Evolutionary conservation across 2,797 vertebrate genomes (phyloP), one percentile per base, ranked within the genome.

Genomic region (Glossophaga mutica): DNA sequence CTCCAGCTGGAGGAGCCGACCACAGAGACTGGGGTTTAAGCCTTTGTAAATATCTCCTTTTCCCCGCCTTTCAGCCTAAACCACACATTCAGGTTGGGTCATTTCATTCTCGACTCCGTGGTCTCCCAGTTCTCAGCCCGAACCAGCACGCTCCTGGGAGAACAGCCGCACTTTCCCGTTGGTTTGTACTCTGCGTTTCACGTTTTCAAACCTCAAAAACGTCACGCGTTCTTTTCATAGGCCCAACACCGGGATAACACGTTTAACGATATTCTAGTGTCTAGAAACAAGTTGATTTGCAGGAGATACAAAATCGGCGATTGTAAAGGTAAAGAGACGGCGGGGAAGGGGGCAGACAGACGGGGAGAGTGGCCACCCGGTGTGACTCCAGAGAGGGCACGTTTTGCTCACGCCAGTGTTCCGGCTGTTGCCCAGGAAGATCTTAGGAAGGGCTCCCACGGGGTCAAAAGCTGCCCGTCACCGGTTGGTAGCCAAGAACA

Each of bases 1-100:
- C 96, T 70, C 88, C 85, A 90, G 73, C 67, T 93, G 68, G 92
- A 90, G 81, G 76, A 90, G 34, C 57, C 92, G 57, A 82, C 81
- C 59, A 78, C 82, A 68, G 26, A 96, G 78, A 95, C 44, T 68
- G 12, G 90, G 68, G n/a, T 87, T 87, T 91, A 86, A 55, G 44
- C 85, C 67, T 93, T 68, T 83, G 70, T 90, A 67, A 50, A 44
- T 2, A 4, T 62, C 77, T 34, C 24, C 57, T 89, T 68, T 71
- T 22, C 44, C 19, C 12, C 18, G 3, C 6, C 71, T 79, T 73
- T 39, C 88, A 92, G 93, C 92, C 32, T 29, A 87, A 95, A 73
- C 70, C 92, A 57, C 76, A 34, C 46, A 68, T 93, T 84, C 83
- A 87, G 52, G 81, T 55, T 87, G 81, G 91, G 74, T 91, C 48